phyloP scores from a whole-genome alignment of 2,113 vertebrate genomes.

The Ranitomeya variabilis region DNA sequence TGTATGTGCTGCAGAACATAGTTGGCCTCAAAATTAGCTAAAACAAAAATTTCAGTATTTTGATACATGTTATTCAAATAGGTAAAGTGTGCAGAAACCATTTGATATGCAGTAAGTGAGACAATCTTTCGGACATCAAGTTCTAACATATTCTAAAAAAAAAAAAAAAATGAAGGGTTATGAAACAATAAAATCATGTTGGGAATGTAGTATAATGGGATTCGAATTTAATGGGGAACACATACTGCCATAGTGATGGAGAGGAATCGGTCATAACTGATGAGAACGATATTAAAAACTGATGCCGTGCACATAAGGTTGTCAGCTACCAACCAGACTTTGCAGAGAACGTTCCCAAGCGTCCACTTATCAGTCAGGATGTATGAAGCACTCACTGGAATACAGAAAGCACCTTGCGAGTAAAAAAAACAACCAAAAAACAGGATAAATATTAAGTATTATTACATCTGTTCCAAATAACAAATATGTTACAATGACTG shows the following conservation, averaged over 20 bases:
- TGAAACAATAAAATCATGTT: neutral
- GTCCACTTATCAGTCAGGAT: conserved; percentile 74
- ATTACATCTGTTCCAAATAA: too few relatives aligned
- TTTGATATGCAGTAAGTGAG: too few relatives aligned
- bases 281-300: conserved; percentile 75
- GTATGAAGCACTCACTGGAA: conserved; percentile 87
- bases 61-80: too few relatives aligned
- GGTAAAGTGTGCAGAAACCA: too few relatives aligned
- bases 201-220: neutral
- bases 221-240: conserved; percentile 29
- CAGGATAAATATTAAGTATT: too few relatives aligned
- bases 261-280: conserved; percentile 89
- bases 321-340: conserved; percentile 82
- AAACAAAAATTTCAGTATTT: too few relatives aligned
- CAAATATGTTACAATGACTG: too few relatives aligned
- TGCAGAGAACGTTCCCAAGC: conserved; percentile 76
- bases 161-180: neutral
- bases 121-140: too few relatives aligned
- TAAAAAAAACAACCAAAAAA: neutral
- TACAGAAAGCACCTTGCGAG: conserved; percentile 26
- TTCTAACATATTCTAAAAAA: too few relatives aligned
- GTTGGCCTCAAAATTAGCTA: too few relatives aligned
- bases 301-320: conserved; percentile 87
- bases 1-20: too few relatives aligned
- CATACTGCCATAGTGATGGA: conserved; percentile 90